Evolutionary conservation across 2,888 invertebrate genomes (phyloP).

Genomic region (Cephus runcator): DNA sequence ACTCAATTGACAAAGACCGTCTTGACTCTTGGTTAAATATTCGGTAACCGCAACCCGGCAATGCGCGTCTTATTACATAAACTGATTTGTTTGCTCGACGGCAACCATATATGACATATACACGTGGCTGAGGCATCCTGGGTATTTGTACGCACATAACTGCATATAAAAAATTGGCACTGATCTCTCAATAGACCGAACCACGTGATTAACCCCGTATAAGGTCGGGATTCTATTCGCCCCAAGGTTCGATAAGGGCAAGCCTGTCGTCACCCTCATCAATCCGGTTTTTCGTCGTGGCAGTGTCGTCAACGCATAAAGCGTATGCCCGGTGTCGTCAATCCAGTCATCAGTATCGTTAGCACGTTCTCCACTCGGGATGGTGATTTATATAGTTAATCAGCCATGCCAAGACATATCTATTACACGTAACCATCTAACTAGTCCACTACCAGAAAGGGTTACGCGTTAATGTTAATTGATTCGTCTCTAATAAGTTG

Average conservation of each 20-base stretch:
- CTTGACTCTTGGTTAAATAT: neutral
- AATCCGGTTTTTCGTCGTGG: neutral
- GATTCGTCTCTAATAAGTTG: neutral
- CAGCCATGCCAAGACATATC: neutral
- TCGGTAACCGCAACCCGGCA: neutral
- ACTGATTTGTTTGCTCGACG: neutral
- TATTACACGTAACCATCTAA: neutral
- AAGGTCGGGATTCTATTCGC: neutral
- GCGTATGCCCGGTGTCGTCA: neutral
- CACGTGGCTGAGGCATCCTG: neutral
- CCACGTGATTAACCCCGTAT: neutral
- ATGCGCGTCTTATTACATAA: neutral
- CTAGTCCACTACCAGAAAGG: neutral
- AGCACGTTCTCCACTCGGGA: constrained; percentile 15
- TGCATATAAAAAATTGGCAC: neutral
- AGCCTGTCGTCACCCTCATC: neutral
- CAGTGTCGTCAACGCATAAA: neutral
- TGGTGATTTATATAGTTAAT: neutral
- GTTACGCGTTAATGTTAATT: neutral
- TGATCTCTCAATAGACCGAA: neutral
- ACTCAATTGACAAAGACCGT: neutral
- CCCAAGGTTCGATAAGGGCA: neutral
- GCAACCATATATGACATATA: neutral
- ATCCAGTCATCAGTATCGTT: constrained; percentile 24
- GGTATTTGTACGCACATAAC: neutral